A percentile compares a stretch with the other conserved stretches of the same genome.
Evolutionary conservation across 2,888 invertebrate species (phyloP).

Genomic region (Melinaea menophilus): DNA sequence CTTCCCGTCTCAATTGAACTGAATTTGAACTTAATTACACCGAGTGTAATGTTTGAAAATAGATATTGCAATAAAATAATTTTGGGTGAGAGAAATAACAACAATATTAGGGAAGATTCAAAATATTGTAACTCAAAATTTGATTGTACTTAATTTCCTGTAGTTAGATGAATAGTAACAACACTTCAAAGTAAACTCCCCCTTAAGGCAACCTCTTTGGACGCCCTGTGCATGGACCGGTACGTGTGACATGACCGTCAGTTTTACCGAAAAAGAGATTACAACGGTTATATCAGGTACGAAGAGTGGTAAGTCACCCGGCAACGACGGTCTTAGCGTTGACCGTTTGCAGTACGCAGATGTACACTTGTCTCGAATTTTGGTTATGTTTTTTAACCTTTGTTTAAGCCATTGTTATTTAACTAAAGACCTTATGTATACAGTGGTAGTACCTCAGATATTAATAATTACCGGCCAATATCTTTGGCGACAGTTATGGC

Average conservation of each 20-base stretch:
- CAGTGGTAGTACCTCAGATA: conserved; percentile 26
- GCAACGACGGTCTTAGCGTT: conserved; percentile 26
- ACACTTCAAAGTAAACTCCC: not conserved
- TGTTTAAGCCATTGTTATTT: not conserved
- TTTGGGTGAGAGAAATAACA: too few relatives aligned
- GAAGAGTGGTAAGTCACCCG: conserved; percentile 17
- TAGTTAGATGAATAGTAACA: not conserved
- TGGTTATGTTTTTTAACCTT: conserved; percentile 23
- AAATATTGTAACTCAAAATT: too few relatives aligned
- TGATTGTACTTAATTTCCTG: too few relatives aligned
- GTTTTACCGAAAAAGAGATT: not conserved
- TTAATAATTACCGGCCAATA: conserved; percentile 28
- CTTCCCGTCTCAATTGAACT: too few relatives aligned
- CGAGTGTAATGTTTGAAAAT: too few relatives aligned
- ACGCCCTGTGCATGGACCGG: too few relatives aligned
- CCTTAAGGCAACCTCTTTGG: too few relatives aligned
- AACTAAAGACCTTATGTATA: conserved; percentile 14
- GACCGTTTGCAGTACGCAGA: conserved; percentile 28
- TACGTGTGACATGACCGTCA: too few relatives aligned
- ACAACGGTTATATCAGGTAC: not conserved
- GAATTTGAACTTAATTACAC: too few relatives aligned
- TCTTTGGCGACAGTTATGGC: conserved; percentile 26
- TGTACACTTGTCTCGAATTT: conserved; percentile 23
- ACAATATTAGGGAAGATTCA: too few relatives aligned
- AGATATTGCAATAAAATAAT: too few relatives aligned